These are phyloP conservation scores for Manis pentadactyla DNA, from an alignment of 2,797 vertebrate genomes.

Conservation along the genomic window DNA sequence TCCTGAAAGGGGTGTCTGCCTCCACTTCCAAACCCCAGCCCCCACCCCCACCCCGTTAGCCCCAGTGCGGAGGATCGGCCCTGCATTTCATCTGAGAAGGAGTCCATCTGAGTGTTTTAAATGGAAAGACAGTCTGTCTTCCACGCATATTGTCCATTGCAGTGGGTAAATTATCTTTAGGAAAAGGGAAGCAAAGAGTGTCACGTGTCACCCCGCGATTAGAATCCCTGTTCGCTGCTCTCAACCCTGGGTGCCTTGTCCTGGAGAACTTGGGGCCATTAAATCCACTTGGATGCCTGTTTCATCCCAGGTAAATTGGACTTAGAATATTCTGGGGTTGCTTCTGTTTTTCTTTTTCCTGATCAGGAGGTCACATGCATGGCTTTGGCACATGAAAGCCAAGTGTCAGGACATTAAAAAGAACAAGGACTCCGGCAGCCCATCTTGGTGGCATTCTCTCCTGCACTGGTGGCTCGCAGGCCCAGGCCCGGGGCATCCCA, in stretches of 20 bases:
- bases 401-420: accelerated
- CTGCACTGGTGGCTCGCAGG: accelerated
- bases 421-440: not conserved
- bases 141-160: accelerated
- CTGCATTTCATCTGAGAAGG: accelerated
- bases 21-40: conserved; percentile 59
- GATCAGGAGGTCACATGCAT: accelerated
- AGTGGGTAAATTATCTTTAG: accelerated
- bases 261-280: accelerated
- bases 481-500: accelerated
- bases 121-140: not conserved
- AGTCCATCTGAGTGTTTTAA: not conserved
- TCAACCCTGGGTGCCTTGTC: not conserved
- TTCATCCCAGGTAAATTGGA: not conserved
- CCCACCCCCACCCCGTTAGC: conserved; percentile 30
- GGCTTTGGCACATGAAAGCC: not conserved
- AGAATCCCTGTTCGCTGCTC: not conserved
- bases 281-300: not conserved
- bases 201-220: accelerated
- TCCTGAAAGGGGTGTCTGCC: conserved; percentile 64
- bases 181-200: accelerated
- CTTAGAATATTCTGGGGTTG: not conserved
- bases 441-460: accelerated
- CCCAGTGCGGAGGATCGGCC: accelerated
- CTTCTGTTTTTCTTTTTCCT: not conserved